Conservation (phyloP, 2,888 invertebrate genomes). For the Oscheius sp. region DNA sequence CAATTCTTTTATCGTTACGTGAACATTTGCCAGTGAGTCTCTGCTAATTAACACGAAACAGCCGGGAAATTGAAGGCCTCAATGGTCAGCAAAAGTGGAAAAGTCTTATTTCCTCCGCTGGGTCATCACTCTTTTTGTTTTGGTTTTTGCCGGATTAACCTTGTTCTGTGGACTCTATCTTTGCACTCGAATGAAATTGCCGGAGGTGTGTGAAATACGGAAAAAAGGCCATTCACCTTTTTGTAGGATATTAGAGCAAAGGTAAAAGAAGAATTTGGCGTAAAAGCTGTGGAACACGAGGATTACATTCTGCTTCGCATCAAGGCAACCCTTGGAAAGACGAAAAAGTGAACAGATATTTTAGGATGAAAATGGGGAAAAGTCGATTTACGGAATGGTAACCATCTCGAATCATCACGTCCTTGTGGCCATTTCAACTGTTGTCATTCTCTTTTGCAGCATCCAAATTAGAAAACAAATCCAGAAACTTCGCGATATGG, state of each 20-base stretch:
- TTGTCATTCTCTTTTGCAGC: slow-evolving; percentile 14
- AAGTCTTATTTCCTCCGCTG: background rate
- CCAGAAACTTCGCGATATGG: background rate
- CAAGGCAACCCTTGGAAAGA: background rate
- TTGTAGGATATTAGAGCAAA: background rate
- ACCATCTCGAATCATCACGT: slow-evolving; percentile 19
- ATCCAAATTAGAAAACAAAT: slow-evolving; percentile 5
- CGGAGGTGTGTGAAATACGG: background rate
- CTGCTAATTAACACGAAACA: background rate
- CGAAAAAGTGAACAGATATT: no score
- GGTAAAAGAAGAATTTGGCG: slow-evolving; percentile 13
- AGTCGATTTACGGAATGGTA: slow-evolving; percentile 10
- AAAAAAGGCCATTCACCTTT: no score
- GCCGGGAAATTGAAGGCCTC: background rate
- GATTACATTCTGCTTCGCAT: slow-evolving; percentile 20
- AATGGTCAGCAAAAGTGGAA: background rate
- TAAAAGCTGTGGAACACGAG: background rate
- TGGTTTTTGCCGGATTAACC: background rate
- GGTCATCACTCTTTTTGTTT: background rate
- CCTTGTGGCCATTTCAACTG: background rate
- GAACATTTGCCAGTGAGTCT: slow-evolving; percentile 3
- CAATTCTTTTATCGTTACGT: slow-evolving; percentile 29
- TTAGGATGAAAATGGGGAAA: background rate
- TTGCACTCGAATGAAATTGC: slow-evolving; percentile 7
- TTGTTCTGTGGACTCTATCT: slow-evolving; percentile 17